Percentiles rank a stretch among this genome's conserved stretches.
Evolutionary conservation across 2,797 vertebrate genomes (phyloP).

Genomic region (Myotis vivesi): DNA sequence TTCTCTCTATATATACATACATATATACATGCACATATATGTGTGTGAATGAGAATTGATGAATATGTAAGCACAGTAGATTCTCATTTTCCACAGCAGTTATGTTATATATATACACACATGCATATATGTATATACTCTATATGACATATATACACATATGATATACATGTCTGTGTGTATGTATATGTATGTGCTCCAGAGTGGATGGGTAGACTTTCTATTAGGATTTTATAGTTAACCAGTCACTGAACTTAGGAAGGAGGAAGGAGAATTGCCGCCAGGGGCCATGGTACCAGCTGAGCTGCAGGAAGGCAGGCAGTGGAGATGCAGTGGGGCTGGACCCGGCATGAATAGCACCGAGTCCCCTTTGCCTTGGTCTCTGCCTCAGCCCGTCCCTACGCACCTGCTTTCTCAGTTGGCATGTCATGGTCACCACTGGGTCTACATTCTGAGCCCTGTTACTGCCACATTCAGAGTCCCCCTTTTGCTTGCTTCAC

Average conservation of each 20-base stretch:
- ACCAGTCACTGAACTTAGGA: neutral
- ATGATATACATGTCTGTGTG: neutral
- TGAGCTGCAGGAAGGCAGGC: neutral
- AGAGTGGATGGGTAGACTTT: neutral
- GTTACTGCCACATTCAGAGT: neutral
- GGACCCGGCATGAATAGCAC: rapidly evolving
- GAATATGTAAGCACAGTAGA: neutral
- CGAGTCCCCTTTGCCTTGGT: neutral
- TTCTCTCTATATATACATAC: neutral
- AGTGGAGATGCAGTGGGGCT: neutral
- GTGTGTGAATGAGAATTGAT: neutral
- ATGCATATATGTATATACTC: neutral
- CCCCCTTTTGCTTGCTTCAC: neutral
- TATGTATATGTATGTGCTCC: too few relatives aligned
- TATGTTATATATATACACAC: neutral
- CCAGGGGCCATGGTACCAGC: too few relatives aligned
- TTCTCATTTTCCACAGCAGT: neutral
- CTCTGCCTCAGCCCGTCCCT: neutral
- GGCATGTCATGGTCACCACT: rapidly evolving
- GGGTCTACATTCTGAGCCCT: neutral
- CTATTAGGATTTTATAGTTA: neutral
- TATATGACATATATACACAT: neutral
- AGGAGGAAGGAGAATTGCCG: neutral
- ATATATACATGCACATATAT: neutral
- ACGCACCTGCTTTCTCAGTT: neutral